Conservation (phyloP, 2,113 vertebrate species). For the Chloropsis cyanopogon region DNA sequence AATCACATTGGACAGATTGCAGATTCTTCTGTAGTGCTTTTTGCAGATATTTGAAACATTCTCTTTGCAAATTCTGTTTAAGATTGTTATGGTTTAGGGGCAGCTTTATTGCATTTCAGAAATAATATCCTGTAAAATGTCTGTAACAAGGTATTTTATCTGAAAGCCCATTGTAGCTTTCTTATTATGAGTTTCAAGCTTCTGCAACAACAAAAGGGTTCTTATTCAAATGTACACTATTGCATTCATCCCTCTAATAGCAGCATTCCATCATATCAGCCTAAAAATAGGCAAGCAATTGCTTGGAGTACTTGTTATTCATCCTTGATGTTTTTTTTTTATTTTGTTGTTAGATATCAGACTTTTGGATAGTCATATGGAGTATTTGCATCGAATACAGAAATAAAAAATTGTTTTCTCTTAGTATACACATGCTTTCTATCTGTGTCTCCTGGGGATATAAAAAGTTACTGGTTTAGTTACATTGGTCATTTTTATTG, state of each 20-base stretch:
- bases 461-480: constrained; percentile 6
- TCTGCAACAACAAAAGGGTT: constrained; percentile 43
- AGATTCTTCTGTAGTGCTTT: not conserved
- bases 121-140: constrained; percentile 44
- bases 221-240: constrained; percentile 67
- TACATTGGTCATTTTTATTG: constrained; percentile 16
- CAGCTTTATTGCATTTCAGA: constrained; percentile 40
- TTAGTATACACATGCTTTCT: not conserved
- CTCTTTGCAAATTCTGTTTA: not conserved
- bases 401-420: not conserved
- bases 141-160: constrained; percentile 35
- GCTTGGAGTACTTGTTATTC: constrained; percentile 59
- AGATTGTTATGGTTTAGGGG: not conserved
- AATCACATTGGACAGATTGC: not conserved
- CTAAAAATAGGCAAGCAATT: constrained; percentile 69
- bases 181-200: constrained; percentile 60
- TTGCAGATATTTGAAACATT: not conserved
- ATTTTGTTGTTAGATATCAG: constrained; percentile 42
- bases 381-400: not conserved
- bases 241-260: constrained; percentile 59
- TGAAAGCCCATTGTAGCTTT: constrained; percentile 35
- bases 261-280: constrained; percentile 56
- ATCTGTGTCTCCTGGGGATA: not conserved
- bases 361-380: not conserved
- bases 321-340: not conserved